Percentiles rank a stretch among this genome's conserved stretches.
phyloP scores from a whole-genome alignment of 1,140 invertebrate genomes.

The Magallana gigas region DNA sequence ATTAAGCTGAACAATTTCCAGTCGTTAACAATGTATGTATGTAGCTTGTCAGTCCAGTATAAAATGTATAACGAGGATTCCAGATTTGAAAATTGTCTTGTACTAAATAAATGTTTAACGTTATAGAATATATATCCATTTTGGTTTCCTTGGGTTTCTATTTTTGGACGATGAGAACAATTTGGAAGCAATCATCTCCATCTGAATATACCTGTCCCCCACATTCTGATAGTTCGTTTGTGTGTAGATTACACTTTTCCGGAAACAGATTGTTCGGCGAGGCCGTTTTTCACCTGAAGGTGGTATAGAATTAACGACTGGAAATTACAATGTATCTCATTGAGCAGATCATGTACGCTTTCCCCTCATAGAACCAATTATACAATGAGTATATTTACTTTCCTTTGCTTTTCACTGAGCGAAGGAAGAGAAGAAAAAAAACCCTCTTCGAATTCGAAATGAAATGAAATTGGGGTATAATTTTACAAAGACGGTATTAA shows the following conservation, averaged over 20 bases:
- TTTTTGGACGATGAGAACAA: no score
- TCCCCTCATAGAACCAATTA: slow-evolving; percentile 20
- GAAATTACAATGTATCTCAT: slow-evolving; percentile 5
- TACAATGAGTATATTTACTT: slow-evolving; percentile 15
- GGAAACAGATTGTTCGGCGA: neutral
- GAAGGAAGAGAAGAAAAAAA: neutral
- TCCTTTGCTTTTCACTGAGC: neutral
- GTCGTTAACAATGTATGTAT: no score
- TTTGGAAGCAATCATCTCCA: neutral
- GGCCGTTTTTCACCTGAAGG: neutral
- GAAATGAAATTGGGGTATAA: slow-evolving; percentile 17
- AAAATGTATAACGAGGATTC: no score
- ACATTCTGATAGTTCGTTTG: neutral
- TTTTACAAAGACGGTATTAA: slow-evolving; percentile 18
- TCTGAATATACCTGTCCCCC: neutral
- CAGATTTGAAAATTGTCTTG: no score
- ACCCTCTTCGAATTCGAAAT: neutral
- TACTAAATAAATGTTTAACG: no score
- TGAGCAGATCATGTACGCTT: neutral
- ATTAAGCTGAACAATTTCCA: no score
- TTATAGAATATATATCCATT: no score
- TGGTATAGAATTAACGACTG: neutral
- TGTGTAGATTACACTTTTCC: neutral
- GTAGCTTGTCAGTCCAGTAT: no score
- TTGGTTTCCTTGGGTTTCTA: no score